Percentiles rank a stretch among this genome's conserved stretches.
Evolutionary conservation across 2,113 vertebrate genomes (phyloP).

Genomic region (Dipodomys stephensi): DNA sequence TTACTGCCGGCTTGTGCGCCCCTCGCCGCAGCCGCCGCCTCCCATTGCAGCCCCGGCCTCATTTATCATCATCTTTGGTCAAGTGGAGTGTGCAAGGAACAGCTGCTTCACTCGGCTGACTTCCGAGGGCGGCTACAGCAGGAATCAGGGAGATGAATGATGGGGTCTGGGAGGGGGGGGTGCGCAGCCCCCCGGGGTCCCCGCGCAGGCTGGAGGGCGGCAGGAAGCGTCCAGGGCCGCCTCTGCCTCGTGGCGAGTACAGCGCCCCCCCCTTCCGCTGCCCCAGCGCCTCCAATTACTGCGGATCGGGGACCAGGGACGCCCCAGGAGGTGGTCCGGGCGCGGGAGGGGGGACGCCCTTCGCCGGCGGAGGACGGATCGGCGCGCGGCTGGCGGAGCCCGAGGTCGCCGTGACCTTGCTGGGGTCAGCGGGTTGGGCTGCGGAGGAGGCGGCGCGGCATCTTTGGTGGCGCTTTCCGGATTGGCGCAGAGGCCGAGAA

Average conservation of each 20-base stretch:
- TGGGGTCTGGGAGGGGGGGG: conserved; percentile 43
- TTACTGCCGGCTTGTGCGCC: conserved; percentile 55
- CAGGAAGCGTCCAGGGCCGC: not conserved
- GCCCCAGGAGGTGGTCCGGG: not conserved
- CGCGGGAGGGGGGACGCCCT: not conserved
- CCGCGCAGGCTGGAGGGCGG: conserved; percentile 41
- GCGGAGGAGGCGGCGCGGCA: conserved; percentile 72
- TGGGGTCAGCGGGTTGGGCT: conserved; percentile 80
- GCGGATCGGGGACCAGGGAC: not conserved
- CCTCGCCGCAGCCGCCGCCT: conserved; percentile 62
- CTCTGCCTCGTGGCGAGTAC: not conserved
- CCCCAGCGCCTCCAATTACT: not conserved
- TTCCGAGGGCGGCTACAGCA: conserved; percentile 79
- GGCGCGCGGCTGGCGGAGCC: conserved; percentile 34
- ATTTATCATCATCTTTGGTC: conserved; percentile 90
- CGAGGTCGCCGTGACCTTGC: conserved; percentile 81
- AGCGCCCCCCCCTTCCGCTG: conserved; percentile 47
- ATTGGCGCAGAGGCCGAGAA: conserved; percentile 72
- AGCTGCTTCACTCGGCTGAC: conserved; percentile 88
- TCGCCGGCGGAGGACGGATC: not conserved
- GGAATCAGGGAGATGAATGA: conserved; percentile 80
- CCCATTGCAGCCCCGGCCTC: conserved; percentile 80
- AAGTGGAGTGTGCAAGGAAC: conserved; percentile 89
- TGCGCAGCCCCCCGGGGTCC: conserved; percentile 29
- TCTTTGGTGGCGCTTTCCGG: conserved; percentile 74